Conservation (phyloP, 2,888 invertebrate species). For the Lasiommata megera region DNA sequence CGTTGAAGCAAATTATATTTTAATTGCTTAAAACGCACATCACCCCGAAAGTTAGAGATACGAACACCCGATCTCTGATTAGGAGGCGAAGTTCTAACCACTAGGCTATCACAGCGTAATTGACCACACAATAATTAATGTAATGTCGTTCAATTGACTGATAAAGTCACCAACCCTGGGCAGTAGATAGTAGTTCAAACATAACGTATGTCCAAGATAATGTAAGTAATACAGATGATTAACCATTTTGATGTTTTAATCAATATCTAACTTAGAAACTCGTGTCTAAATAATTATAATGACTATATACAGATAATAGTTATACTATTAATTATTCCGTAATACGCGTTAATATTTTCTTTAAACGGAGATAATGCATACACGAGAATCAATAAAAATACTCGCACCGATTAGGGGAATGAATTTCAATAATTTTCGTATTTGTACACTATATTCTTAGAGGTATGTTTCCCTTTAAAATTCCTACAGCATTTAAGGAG, state of each 20-base stretch:
- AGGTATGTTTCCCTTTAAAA: slow-evolving; percentile 14
- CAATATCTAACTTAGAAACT: too few species aligned
- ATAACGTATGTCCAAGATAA: too few species aligned
- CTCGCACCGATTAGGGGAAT: slow-evolving; percentile 17
- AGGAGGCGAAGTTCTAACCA: too few species aligned
- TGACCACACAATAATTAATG: too few species aligned
- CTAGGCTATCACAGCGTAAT: too few species aligned
- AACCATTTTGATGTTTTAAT: background rate
- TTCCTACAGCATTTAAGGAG: slow-evolving; percentile 21
- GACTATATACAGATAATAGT: background rate
- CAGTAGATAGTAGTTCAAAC: too few species aligned
- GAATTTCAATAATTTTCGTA: slow-evolving; percentile 20
- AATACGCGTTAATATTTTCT: slow-evolving; percentile 15
- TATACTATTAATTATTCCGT: background rate
- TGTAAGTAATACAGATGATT: background rate
- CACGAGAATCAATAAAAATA: slow-evolving; percentile 13
- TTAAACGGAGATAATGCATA: slow-evolving; percentile 11
- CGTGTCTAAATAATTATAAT: background rate
- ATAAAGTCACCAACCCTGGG: too few species aligned
- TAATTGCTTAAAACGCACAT: too few species aligned
- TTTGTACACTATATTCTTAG: slow-evolving; percentile 8
- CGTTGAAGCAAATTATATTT: too few species aligned
- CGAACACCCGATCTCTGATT: too few species aligned
- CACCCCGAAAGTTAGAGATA: too few species aligned
- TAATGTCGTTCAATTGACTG: too few species aligned